Percentiles rank a stretch among this genome's conserved stretches.
These are phyloP conservation scores for Trypoxylon attenuatum DNA, from an alignment of 2,888 invertebrate species.

Conservation along the genomic window DNA sequence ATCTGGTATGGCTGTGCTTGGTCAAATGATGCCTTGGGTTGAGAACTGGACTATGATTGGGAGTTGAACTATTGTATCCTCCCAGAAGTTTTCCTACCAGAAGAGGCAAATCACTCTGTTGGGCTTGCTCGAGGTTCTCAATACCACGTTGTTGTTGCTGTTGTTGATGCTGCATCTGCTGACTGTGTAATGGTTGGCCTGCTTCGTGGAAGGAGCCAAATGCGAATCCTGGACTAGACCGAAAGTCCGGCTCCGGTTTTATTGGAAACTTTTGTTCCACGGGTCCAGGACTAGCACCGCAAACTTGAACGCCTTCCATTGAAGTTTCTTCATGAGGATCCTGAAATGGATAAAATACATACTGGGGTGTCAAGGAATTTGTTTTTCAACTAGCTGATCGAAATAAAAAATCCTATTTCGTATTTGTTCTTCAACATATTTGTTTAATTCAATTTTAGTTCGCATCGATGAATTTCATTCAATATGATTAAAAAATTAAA, in stretches of 20 bases:
- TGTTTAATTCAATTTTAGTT: no score
- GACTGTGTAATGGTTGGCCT: constrained; percentile 61
- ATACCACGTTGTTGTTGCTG: constrained; percentile 61
- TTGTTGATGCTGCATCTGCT: constrained; percentile 55
- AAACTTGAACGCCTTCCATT: constrained; percentile 75
- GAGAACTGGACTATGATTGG: constrained; percentile 80
- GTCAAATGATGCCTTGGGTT: constrained; percentile 73
- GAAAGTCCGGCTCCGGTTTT: constrained; percentile 72
- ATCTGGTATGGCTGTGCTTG: constrained; percentile 72
- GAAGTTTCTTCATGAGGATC: constrained; percentile 74
- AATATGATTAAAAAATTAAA: no score
- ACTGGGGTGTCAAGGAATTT: no score
- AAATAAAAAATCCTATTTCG: no score
- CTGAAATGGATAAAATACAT: no score
- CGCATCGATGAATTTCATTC: no score
- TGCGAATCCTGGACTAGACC: constrained; percentile 67
- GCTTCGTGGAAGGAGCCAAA: constrained; percentile 65
- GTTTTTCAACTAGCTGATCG: no score
- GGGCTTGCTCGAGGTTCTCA: constrained; percentile 65
- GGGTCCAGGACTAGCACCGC: constrained; percentile 69
- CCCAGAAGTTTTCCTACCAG: constrained; percentile 80
- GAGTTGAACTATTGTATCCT: constrained; percentile 80
- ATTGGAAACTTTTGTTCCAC: constrained; percentile 72
- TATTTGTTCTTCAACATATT: no score
- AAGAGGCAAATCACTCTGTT: constrained; percentile 74